Base-by-base conservation (phyloP, 2,888 invertebrate genomes). In the Drosophila atripex region DNA sequence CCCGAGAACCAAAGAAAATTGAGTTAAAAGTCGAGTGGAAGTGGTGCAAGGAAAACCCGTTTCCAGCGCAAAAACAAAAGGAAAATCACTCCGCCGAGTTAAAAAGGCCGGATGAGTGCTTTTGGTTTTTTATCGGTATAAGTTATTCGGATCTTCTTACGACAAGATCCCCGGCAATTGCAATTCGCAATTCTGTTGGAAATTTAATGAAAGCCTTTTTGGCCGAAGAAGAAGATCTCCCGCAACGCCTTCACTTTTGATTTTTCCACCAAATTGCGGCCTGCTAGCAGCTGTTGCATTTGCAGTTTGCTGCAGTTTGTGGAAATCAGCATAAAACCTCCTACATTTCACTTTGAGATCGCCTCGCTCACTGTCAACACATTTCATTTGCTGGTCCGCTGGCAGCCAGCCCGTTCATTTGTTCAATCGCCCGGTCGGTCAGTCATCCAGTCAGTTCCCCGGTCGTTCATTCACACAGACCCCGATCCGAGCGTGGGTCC, bases 231-330 rank as follows among this genome's bases (percentile, higher is more conserved):
- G 82, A 64, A 64, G 64, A 63, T 64, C 78, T 75, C 63, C 73
- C 54, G 78, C 77, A 84, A 84, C 78, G 80, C 84, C 80, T 84
- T 82, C 85, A 80, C 85, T 82, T 80, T 80, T 63, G 63, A 63
- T 80, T 74, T 74, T 47, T 59, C 64, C 68, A 60, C 68, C 65
- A 84, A 80, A 78, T 80, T 80, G 78, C 70, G 58, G 52, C 41
- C 61, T 60, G 28, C 60, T 35, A 76, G 80, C 79, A 85, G 82
- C 85, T 85, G 80, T 73, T 80, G 69, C 50, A 47, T 14, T 12
- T 12, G 28, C 3, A 2, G 30, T 16, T 35, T 56, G 16, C 39
- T 30, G 47, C 47, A 49, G 47, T 63, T 63, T 63, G 63, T 69
- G 59, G 71, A 75, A 80, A 80, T 80, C 80, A 79, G 76, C 78